phyloP scores from a whole-genome alignment of 2,113 vertebrate genomes.

The Pavo muticus region DNA sequence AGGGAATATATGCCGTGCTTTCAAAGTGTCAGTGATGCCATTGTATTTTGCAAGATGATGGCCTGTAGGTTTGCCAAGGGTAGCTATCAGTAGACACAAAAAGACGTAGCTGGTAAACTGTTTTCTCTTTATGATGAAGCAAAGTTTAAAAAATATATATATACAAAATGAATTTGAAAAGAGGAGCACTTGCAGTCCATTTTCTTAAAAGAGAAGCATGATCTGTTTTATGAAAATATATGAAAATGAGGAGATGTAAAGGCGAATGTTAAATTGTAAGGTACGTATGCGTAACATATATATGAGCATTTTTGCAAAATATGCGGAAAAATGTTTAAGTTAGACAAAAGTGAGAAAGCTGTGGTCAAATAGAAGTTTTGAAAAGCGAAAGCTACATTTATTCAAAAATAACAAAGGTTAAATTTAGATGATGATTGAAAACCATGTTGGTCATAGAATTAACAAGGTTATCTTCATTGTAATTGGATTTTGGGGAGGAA shows the following conservation, averaged over 20 bases:
- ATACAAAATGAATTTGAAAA: neutral
- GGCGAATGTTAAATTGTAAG: neutral
- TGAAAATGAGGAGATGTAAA: neutral
- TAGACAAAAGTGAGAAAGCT: neutral
- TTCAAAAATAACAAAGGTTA: neutral
- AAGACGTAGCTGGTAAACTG: neutral
- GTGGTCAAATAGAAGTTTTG: neutral
- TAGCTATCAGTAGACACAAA: neutral
- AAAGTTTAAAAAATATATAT: neutral
- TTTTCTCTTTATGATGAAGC: neutral
- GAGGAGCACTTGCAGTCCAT: neutral
- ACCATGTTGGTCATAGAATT: neutral
- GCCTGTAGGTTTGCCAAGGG: neutral
- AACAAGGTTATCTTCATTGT: neutral
- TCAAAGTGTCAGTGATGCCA: neutral
- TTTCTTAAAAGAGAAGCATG: neutral
- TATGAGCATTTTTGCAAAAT: neutral
- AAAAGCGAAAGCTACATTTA: neutral
- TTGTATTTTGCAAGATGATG: neutral
- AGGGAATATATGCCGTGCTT: fast-evolving
- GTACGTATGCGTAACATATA: neutral
- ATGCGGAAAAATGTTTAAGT: neutral
- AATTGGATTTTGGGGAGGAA: neutral
- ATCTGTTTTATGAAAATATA: neutral
- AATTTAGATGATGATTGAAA: neutral